Percentiles rank a stretch among this genome's conserved stretches.
Conservation (phyloP, 2,888 invertebrate genomes). For the Sepioteuthis lessoniana region DNA sequence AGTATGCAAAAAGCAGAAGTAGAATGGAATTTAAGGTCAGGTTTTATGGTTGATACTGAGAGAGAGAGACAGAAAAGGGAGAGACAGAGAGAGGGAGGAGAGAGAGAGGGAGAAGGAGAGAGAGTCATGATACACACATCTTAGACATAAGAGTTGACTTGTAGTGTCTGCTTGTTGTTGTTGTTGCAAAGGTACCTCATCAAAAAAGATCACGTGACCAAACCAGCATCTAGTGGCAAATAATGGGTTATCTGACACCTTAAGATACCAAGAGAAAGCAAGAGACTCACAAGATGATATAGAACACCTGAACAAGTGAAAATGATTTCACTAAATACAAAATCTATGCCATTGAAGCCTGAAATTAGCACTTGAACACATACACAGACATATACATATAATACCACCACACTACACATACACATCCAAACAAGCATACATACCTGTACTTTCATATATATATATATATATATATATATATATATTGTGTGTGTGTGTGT, state of each 20-base stretch:
- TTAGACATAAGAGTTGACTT: not conserved
- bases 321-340: not conserved
- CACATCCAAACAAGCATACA: too few relatives aligned
- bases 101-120: too few relatives aligned
- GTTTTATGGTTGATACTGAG: not conserved
- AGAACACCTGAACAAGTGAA: not conserved
- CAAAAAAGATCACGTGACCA: not conserved
- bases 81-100: too few relatives aligned
- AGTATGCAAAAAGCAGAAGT: not conserved
- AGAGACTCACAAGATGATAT: not conserved
- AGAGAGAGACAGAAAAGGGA: not conserved
- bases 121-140: too few relatives aligned
- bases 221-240: not conserved
- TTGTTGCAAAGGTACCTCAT: not conserved
- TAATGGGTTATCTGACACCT: conserved; percentile 10
- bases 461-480: too few relatives aligned
- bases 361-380: not conserved
- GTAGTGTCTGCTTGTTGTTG: not conserved
- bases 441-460: too few relatives aligned
- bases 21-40: not conserved
- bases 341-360: not conserved
- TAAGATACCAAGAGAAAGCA: not conserved
- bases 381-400: too few relatives aligned
- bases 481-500: too few relatives aligned
- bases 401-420: too few relatives aligned